A percentile compares a stretch with the other conserved stretches of the same genome.
phyloP scores from a whole-genome alignment of 2,113 vertebrate genomes.

The Bothrops jararaca region DNA sequence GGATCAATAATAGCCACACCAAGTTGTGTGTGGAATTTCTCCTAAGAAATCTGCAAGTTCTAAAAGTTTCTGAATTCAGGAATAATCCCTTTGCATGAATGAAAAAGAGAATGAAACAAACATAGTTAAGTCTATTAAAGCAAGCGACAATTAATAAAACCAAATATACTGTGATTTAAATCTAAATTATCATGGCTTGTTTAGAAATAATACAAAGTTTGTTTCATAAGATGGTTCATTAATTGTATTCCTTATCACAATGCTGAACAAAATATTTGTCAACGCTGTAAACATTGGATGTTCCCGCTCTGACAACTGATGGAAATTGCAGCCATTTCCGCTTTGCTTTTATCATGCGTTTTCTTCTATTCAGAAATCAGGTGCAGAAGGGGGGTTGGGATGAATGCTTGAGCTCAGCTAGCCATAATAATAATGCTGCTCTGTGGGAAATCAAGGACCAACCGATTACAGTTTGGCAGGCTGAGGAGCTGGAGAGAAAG shows the following conservation, averaged over 20 bases:
- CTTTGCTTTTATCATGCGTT: no score
- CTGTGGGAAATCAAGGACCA: no score
- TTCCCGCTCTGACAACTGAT: no score
- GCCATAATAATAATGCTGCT: no score
- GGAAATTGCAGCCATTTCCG: no score
- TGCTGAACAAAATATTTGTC: background rate
- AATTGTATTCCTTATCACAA: background rate
- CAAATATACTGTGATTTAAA: background rate
- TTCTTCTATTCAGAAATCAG: no score
- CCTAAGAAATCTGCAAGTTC: background rate
- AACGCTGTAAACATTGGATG: no score
- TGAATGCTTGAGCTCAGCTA: no score
- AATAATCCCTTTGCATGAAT: background rate
- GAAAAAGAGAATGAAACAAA: background rate
- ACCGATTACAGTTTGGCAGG: no score
- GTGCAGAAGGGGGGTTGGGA: no score
- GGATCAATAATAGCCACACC: background rate
- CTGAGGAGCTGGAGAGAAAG: no score
- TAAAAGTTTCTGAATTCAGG: background rate
- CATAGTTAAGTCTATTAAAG: background rate
- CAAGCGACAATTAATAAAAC: background rate
- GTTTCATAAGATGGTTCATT: background rate
- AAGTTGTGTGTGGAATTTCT: background rate
- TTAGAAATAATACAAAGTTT: background rate
- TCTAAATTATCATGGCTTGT: background rate